Conservation (phyloP, 2,113 vertebrate genomes). For the Lagenorhynchus albirostris region DNA sequence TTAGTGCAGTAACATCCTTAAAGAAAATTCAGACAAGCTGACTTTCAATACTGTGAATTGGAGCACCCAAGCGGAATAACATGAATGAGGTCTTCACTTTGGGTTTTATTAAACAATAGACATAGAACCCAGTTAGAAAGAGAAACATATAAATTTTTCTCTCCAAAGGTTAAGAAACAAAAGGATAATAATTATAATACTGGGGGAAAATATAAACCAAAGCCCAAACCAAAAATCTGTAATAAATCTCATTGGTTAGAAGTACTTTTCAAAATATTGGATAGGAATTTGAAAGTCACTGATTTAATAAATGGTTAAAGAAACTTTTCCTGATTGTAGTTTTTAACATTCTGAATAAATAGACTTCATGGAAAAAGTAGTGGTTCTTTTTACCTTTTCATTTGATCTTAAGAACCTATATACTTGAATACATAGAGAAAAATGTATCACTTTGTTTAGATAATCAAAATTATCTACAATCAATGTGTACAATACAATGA, state of each 20-base stretch:
- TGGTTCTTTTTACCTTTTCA: background rate
- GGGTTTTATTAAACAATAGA: conserved; percentile 58
- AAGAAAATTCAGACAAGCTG: conserved; percentile 36
- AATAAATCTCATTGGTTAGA: background rate
- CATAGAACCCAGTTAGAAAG: background rate
- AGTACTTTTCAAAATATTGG: background rate
- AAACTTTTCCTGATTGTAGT: background rate
- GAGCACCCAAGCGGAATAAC: background rate
- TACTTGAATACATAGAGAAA: background rate
- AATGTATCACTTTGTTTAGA: background rate
- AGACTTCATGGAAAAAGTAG: background rate
- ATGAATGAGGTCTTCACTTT: conserved; percentile 15
- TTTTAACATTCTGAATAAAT: background rate
- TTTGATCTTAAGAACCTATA: background rate
- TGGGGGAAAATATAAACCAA: background rate
- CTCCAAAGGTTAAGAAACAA: background rate
- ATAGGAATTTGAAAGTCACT: background rate
- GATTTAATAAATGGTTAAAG: background rate
- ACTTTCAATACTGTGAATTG: conserved; percentile 8
- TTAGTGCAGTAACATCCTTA: conserved; percentile 39
- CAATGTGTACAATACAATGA: background rate
- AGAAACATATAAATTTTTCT: background rate
- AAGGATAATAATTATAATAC: background rate
- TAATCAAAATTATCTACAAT: background rate
- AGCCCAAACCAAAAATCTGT: background rate